phyloP scores from a whole-genome alignment of 2,797 vertebrate species.

The Sparus aurata region DNA sequence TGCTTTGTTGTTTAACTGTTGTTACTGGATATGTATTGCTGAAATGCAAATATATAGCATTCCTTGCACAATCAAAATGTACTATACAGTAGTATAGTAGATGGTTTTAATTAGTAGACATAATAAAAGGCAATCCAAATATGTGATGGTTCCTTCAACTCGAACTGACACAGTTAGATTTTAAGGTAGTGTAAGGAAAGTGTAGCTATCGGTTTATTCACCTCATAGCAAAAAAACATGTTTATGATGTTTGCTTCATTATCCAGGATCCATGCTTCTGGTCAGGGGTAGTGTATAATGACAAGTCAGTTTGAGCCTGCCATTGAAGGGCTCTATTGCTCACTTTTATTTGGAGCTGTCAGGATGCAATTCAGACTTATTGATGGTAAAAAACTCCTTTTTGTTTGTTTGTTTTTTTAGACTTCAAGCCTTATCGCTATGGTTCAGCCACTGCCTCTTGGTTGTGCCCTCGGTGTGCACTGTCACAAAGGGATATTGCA shows the following conservation, averaged over 20 bases:
- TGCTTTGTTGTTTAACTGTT: neutral
- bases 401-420: neutral
- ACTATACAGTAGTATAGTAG: neutral
- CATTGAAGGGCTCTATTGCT: neutral
- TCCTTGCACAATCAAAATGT: neutral
- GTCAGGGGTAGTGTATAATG: neutral
- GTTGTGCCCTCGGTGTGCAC: conserved; percentile 34
- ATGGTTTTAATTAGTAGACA: too few relatives aligned
- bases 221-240: neutral
- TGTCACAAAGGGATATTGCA: conserved; percentile 28
- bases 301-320: neutral
- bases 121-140: neutral
- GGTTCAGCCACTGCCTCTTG: conserved; percentile 8
- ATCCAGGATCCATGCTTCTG: neutral
- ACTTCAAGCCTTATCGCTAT: neutral
- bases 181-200: neutral
- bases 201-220: neutral
- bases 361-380: neutral
- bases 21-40: neutral
- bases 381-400: neutral
- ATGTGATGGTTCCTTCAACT: neutral
- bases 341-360: neutral
- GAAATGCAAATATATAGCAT: neutral
- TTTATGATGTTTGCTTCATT: conserved; percentile 2
- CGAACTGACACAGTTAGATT: neutral